Percentiles rank a stretch among this genome's conserved stretches.
Conservation (phyloP, 2,113 vertebrate genomes). For the Heterotilapia buettikoferi region DNA sequence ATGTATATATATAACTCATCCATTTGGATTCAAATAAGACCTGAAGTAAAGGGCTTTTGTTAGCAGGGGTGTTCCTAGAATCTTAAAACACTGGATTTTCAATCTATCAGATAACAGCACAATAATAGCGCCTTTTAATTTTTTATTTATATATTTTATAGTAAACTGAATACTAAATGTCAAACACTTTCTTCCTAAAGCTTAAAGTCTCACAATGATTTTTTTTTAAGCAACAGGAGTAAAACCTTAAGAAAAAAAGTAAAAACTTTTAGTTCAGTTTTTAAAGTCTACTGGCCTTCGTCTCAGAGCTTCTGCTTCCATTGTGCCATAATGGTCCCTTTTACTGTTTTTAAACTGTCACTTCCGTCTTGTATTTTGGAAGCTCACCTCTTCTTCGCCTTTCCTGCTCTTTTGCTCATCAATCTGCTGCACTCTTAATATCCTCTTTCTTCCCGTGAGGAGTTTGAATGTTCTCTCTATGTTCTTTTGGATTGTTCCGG, state of each 20-base stretch:
- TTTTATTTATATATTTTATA: background rate
- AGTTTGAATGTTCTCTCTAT: background rate
- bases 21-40: background rate
- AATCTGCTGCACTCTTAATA: background rate
- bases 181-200: background rate
- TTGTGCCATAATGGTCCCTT: background rate
- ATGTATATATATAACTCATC: background rate
- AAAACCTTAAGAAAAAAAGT: background rate
- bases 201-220: background rate
- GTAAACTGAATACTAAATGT: background rate
- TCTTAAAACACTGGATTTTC: background rate
- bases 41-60: background rate
- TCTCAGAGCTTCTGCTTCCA: background rate
- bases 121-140: background rate
- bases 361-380: background rate
- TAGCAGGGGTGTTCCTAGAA: background rate
- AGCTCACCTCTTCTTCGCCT: background rate
- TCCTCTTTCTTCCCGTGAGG: background rate
- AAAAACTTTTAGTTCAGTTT: background rate
- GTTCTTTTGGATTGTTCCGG: fast-evolving
- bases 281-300: background rate
- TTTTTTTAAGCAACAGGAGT: background rate
- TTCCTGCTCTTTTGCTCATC: background rate
- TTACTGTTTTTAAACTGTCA: background rate
- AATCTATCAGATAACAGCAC: fast-evolving